These are phyloP conservation scores for Malacoraja senta DNA, from an alignment of 2,797 vertebrate genomes.

Conservation along the genomic window DNA sequence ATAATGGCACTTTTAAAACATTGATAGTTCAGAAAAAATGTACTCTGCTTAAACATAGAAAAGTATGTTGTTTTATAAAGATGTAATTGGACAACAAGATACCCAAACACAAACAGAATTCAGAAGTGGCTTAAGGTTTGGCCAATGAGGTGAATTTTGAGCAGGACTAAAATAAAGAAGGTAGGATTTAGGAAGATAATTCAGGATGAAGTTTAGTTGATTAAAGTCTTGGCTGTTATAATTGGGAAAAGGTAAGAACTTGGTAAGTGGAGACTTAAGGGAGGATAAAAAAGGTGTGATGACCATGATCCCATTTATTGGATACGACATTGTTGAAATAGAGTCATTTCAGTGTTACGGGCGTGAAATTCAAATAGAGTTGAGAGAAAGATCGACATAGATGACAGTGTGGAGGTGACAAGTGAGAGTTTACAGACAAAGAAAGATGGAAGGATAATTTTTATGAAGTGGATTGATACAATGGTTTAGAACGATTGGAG, in stretches of 20 bases:
- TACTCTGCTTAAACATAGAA: constrained; percentile 18
- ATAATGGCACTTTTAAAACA: neutral
- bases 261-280: too few relatives aligned
- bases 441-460: neutral
- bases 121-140: neutral
- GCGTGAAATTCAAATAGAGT: neutral
- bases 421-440: neutral
- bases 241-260: neutral
- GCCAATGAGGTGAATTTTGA: neutral
- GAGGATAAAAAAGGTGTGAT: neutral
- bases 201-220: neutral
- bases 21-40: neutral
- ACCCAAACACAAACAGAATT: neutral
- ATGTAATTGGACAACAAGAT: neutral
- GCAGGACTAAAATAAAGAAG: neutral
- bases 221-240: neutral
- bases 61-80: neutral
- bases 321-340: neutral
- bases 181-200: neutral
- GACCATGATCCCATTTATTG: neutral
- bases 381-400: neutral
- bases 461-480: neutral
- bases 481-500: neutral
- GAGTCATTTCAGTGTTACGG: neutral
- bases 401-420: neutral